Evolutionary conservation across 2,113 vertebrate species (phyloP).

Genomic region (Orthonyx spaldingii): DNA sequence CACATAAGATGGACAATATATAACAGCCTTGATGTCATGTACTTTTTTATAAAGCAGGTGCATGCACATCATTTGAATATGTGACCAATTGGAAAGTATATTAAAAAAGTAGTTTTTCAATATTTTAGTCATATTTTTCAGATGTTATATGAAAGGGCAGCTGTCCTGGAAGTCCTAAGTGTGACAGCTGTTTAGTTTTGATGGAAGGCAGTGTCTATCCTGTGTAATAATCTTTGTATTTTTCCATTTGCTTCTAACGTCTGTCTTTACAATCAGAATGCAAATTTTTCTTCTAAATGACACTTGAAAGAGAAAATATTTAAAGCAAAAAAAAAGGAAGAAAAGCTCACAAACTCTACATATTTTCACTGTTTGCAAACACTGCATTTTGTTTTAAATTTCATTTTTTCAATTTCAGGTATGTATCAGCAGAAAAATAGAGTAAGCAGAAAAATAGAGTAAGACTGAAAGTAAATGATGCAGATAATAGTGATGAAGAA

Average conservation of each 20-base stretch:
- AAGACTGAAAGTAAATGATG: constrained; percentile 56
- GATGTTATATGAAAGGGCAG: not conserved
- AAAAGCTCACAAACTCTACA: not conserved
- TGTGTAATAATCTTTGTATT: not conserved
- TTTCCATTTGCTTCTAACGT: not conserved
- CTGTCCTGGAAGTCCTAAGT: not conserved
- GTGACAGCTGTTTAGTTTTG: not conserved
- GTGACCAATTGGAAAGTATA: not conserved
- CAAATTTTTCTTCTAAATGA: not conserved
- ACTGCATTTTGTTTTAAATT: not conserved
- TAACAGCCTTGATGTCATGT: not conserved
- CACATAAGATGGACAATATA: not conserved
- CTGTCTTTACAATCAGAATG: not conserved
- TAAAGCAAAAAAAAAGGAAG: not conserved
- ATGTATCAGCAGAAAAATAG: constrained; percentile 42
- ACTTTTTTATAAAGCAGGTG: not conserved
- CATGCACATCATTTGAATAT: not conserved
- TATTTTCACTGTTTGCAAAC: not conserved
- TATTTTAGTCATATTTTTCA: not conserved
- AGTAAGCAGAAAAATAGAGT: constrained; percentile 37
- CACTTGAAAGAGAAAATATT: not conserved
- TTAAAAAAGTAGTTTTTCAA: not conserved
- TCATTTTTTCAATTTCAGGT: constrained; percentile 37
- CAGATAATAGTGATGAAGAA: constrained; percentile 39
- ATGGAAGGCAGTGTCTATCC: not conserved